These are phyloP conservation scores for Apis mellifera DNA, from an alignment of 1,140 invertebrate genomes.

Conservation along the genomic window Amel_HAv3.1 CM009938.2:7505001-7505500, in stretches of 20 bases:
- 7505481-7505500: background rate
- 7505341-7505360: background rate
- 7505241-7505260: background rate
- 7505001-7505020: constrained; percentile 9
- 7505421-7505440: background rate
- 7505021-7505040: constrained; percentile 9
- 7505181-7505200: no score
- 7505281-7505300: background rate
- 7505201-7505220: background rate
- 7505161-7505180: background rate
- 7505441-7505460: background rate
- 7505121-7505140: background rate
- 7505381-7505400: background rate
- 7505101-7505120: background rate
- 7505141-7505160: background rate
- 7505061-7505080: background rate
- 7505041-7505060: constrained; percentile 6
- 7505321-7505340: background rate
- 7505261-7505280: background rate
- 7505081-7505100: background rate
- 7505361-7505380: background rate
- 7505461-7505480: constrained; percentile 3
- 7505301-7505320: background rate
- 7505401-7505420: no score
- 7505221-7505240: background rate